phyloP scores from a whole-genome alignment of 2,113 vertebrate species.

The Mohoua ochrocephala region DNA sequence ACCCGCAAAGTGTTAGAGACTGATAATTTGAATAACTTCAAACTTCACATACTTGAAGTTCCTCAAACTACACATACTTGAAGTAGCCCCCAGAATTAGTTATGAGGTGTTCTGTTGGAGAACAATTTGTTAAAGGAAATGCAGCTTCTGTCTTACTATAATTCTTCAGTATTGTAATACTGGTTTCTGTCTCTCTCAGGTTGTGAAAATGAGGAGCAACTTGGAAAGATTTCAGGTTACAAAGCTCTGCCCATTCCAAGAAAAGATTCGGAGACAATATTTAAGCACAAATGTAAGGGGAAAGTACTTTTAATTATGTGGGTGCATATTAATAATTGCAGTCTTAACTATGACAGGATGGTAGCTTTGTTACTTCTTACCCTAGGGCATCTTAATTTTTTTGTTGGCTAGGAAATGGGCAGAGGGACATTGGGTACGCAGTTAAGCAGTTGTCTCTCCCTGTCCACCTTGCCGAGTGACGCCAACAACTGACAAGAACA shows the following conservation, averaged over 20 bases:
- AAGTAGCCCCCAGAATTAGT: neutral
- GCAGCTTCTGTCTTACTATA: neutral
- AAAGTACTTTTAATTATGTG: neutral
- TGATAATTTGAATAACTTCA: neutral
- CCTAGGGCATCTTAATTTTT: neutral
- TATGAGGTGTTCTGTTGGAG: neutral
- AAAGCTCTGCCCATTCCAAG: slow-evolving; percentile 95
- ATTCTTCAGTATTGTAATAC: neutral
- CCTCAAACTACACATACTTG: neutral
- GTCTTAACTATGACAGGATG: neutral
- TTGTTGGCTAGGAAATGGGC: neutral
- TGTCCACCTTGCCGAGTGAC: neutral
- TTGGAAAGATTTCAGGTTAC: slow-evolving; percentile 95
- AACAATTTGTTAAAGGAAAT: neutral
- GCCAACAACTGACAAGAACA: neutral
- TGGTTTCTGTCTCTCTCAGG: slow-evolving; percentile 68
- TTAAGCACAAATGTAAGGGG: slow-evolving; percentile 93
- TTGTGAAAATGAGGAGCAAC: slow-evolving; percentile 95
- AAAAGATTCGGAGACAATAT: slow-evolving; percentile 94
- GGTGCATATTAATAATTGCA: neutral
- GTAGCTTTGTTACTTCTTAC: neutral
- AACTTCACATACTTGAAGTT: neutral
- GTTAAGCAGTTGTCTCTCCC: neutral
- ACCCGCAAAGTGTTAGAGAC: neutral
- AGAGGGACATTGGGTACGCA: neutral